Percentiles rank a stretch among this genome's conserved stretches.
phyloP scores from a whole-genome alignment of 2,888 invertebrate species.

The Tipula unca region DNA sequence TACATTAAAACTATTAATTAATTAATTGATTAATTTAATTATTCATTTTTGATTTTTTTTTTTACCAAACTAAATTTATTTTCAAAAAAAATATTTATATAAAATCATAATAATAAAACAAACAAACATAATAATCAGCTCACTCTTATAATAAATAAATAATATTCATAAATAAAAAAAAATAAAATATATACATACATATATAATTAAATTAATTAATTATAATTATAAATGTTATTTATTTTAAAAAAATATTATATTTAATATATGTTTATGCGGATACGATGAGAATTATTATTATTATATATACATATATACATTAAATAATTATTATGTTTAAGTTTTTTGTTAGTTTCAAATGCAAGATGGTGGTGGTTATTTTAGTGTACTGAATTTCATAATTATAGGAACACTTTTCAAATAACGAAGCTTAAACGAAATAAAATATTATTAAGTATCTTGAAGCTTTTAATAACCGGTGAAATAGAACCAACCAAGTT shows the following conservation, averaged over 20 bases:
- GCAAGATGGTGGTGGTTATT: background rate
- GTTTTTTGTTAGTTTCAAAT: background rate
- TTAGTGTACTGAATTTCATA: no score
- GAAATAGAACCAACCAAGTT: no score
- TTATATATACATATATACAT: no score
- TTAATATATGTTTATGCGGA: background rate
- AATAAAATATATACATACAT: background rate
- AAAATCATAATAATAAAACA: background rate
- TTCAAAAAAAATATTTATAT: background rate
- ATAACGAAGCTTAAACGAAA: no score
- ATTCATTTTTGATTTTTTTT: background rate
- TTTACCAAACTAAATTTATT: background rate
- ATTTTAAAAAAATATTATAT: background rate
- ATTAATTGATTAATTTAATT: conserved; percentile 3
- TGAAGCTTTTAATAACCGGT: no score
- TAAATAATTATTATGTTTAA: no score
- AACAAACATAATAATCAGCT: background rate
- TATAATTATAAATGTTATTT: conserved; percentile 14
- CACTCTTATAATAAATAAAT: background rate
- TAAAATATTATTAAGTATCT: no score
- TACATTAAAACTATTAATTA: background rate
- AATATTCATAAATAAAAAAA: no score
- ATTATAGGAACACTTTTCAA: no score
- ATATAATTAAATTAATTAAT: conserved; percentile 1
- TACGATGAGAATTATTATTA: background rate